Evolutionary conservation across 2,888 invertebrate genomes (phyloP), one percentile per base, ranked within the genome.

Genomic region (Ennomos fuscantarius): DNA sequence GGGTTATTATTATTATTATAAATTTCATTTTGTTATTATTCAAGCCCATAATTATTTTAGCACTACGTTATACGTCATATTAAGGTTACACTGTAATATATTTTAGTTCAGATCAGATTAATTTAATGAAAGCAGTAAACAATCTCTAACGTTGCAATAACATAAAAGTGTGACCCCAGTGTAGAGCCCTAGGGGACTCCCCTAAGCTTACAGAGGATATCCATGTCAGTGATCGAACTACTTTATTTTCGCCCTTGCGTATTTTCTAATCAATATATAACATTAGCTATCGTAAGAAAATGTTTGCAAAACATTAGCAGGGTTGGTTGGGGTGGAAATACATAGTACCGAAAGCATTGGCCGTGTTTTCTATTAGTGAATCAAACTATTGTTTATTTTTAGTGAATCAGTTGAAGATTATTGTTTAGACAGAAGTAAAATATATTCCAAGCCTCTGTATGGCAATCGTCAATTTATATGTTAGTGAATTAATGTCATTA

Each of bases 241-340:
- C 62, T 52, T 53, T 61, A 61, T 50, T 63, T 68, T 70, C 69
- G 66, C 68, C 65, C 74, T 43, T 35, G 48, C 36, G 51, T 49
- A 49, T 59, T 53, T 49, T 45, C 52, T 79, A 78, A 80, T 82
- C 79, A 79, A 84, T 82, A 49, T 80, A 78, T 71, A 70, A 76
- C 74, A 74, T 79, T 81, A 78, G 76, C 76, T 70, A 72, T 73
- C 73, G 63, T 68, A 75, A 76, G 74, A 77, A 76, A 80, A 77
- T 80, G 79, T 80, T 79, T 74, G 70, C 72, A 70, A 78, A 80
- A 70, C 75, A 75, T 79, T 70, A 67, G 62, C 62, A 54, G 48
- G 53, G 45, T 35, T 47, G 5, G n/a, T 15, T 32, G 12, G 50
- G 15, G 24, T 48, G 43, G 13, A 6, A 8, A 35, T 11, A 9